Evolutionary conservation across 2,797 vertebrate species (phyloP).

Genomic region (Anguilla pacifica): DNA sequence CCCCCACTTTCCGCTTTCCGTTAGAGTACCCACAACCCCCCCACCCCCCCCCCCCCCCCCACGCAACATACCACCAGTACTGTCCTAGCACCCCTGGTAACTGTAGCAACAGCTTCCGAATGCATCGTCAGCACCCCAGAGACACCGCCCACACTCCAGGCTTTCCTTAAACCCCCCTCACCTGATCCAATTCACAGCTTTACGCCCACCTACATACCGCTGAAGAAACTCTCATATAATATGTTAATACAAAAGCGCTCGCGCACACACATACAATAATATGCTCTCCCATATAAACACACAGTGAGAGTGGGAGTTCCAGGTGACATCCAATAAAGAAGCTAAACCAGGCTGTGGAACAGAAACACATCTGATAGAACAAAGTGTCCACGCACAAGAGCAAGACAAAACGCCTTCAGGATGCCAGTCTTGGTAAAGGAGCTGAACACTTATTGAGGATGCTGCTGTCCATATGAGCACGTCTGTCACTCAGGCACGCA

Average conservation of each 20-base stretch:
- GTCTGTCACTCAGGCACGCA: background rate
- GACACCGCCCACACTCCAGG: slow-evolving; percentile 33
- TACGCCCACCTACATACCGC: background rate
- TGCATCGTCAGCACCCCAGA: slow-evolving; percentile 69
- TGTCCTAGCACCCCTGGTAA: slow-evolving; percentile 62
- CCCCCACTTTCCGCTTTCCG: background rate
- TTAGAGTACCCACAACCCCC: slow-evolving; percentile 44
- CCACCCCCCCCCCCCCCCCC: slow-evolving; percentile 41
- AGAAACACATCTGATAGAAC: background rate
- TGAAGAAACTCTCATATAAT: background rate
- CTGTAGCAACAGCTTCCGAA: slow-evolving; percentile 83
- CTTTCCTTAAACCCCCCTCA: slow-evolving; percentile 60
- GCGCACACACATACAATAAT: background rate
- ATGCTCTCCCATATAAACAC: too few species aligned
- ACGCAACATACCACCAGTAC: slow-evolving; percentile 62
- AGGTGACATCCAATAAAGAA: background rate
- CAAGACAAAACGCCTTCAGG: background rate
- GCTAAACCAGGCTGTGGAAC: background rate
- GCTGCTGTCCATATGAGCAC: background rate
- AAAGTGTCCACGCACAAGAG: background rate
- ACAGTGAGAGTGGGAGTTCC: background rate
- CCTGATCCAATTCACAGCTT: background rate
- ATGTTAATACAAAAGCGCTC: background rate
- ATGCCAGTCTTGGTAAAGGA: background rate
- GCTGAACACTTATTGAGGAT: background rate